These are phyloP conservation scores for Elysia crispata DNA, from an alignment of 2,888 invertebrate genomes.

Conservation along the genomic window DNA sequence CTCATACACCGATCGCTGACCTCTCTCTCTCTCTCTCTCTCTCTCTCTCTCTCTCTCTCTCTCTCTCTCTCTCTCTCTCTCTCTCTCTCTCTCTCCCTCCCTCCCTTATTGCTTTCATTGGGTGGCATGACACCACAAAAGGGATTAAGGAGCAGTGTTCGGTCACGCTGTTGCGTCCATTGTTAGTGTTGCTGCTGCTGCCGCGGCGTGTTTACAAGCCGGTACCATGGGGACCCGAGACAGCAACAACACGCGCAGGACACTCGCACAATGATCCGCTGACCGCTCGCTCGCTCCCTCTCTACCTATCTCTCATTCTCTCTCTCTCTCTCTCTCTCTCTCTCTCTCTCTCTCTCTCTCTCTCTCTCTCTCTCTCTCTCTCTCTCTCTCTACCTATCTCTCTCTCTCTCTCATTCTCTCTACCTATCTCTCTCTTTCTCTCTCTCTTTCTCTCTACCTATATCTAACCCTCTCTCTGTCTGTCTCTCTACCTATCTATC, in stretches of 20 bases:
- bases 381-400: not conserved
- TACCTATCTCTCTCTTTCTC: no score
- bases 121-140: not conserved
- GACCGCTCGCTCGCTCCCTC: not conserved
- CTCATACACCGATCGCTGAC: no score
- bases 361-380: not conserved
- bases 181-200: not conserved
- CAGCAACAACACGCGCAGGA: no score
- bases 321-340: slow-evolving; percentile 6
- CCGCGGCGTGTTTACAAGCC: slow-evolving; percentile 5
- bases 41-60: no score
- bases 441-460: no score
- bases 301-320: not conserved
- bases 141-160: not conserved
- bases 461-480: no score
- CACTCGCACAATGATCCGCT: not conserved
- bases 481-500: no score
- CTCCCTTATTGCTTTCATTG: no score
- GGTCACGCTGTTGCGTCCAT: not conserved
- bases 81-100: no score
- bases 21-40: no score
- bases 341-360: not conserved
- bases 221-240: not conserved
- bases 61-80: no score
- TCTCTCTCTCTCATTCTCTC: not conserved